Evolutionary conservation across 35 echinoderm and acorn worm species (phyloP).

Genomic region (Holothuria glaberrima): DNA sequence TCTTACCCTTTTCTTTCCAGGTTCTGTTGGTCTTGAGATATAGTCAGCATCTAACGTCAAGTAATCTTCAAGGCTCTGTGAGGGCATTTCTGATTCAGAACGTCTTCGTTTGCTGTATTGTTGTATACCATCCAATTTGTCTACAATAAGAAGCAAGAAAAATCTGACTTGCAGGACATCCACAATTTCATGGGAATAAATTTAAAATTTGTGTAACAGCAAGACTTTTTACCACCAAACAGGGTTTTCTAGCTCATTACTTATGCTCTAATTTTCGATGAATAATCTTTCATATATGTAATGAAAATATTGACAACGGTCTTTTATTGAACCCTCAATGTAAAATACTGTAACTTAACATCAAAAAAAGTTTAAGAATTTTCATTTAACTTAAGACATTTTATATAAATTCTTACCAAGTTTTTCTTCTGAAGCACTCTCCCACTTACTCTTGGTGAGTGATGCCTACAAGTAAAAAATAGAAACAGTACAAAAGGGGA

Average conservation of each 20-base stretch:
- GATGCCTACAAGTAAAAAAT: constrained; percentile 52
- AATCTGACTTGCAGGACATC: no score
- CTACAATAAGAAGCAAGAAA: constrained; percentile 36
- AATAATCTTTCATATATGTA: no score
- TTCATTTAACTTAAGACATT: no score
- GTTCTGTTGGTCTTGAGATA: constrained; percentile 29
- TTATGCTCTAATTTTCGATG: no score
- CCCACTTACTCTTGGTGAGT: constrained; percentile 84
- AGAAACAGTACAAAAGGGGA: neutral
- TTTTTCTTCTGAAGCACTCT: constrained; percentile 78
- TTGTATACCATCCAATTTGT: constrained; percentile 88
- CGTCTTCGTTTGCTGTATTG: constrained; percentile 76
- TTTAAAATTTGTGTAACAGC: no score
- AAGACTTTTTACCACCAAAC: no score
- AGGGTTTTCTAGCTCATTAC: no score
- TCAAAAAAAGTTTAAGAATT: no score
- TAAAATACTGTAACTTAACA: no score
- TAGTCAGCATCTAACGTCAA: constrained; percentile 62
- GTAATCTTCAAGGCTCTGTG: constrained; percentile 89
- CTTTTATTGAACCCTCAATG: no score
- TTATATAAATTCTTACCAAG: constrained; percentile 55
- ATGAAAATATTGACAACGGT: no score
- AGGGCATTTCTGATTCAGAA: constrained; percentile 56
- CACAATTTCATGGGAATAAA: no score
- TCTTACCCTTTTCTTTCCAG: constrained; percentile 87